Evolutionary conservation across 2,113 vertebrate genomes (phyloP), one percentile per base, ranked within the genome.

Genomic region (Alligator sinensis): DNA sequence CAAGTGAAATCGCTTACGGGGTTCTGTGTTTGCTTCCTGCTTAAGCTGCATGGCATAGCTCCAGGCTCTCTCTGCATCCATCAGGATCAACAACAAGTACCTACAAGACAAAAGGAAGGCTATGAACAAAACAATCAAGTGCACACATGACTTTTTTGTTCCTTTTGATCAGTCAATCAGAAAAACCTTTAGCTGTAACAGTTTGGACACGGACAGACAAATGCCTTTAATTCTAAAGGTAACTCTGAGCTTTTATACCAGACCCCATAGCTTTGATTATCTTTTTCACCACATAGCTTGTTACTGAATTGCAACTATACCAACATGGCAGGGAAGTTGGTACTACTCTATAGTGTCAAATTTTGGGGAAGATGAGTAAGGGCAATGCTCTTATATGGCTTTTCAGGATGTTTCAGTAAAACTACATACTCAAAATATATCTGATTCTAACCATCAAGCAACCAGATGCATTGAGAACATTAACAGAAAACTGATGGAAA

Each of bases 11-110:
- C 99, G 98, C 54, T 99, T 99, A 28, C 99, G 98, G 5, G 99
- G 99, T 87, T 99, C 99, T 0, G 99, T 99, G 97, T 99, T 99
- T 25, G 99, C 99, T 87, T 99, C 99, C 96, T 99, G 99, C 84
- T 99, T 99, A 94, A 99, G 98, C 97, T 99, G 99, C 99, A 99
- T 99, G 96, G 99, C 98, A 0, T 99, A 99, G 94, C 99, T 99
- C 99, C 99, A 99, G 28, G 99, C 99, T 76, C 99, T 97, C 92
- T 99, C 99, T 0, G 99, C 99, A 90, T 99, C 99, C 99, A 99
- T 99, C 94, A 99, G 98, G 90, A 99, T 98, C 96, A 99, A 93
- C 91, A 99, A 96, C 89, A 99, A 97, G 61, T 99, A 99, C 88
- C 99, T 99, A 61, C 4, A 13, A 9, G 74, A 27, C 70, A 81